phyloP scores from a whole-genome alignment of 1,140 invertebrate species.

The Drosophila guanche region DNA sequence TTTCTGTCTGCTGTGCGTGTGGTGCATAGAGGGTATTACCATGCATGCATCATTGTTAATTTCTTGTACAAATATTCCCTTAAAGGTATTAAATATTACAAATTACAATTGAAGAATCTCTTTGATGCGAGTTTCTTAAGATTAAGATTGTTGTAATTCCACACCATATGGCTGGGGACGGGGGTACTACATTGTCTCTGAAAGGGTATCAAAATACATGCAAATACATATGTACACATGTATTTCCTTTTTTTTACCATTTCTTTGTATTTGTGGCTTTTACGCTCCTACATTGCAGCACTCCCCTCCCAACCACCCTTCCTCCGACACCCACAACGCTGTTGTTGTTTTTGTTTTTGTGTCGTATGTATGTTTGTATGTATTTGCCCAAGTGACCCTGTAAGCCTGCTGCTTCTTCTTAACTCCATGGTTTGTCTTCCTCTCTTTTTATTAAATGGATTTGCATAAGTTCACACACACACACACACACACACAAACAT shows the following conservation, averaged over 20 bases:
- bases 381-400: conserved; percentile 42
- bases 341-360: conserved; percentile 27
- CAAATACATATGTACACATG: background rate
- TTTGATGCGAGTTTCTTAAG: no score
- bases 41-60: no score
- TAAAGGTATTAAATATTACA: no score
- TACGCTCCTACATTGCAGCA: conserved; percentile 58
- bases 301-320: background rate
- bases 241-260: conserved; percentile 1
- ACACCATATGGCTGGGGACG: no score
- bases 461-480: conserved; percentile 69
- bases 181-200: no score
- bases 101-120: no score
- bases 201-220: no score
- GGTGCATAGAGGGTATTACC: no score
- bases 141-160: no score
- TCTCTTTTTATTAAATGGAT: conserved; percentile 65
- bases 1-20: conserved; percentile 3
- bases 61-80: no score
- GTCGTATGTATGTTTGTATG: conserved; percentile 19
- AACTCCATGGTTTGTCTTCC: conserved; percentile 1
- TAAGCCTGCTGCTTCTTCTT: conserved; percentile 21
- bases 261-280: conserved; percentile 50
- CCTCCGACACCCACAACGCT: background rate
- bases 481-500: conserved; percentile 27